Base-by-base conservation (phyloP, 2,888 invertebrate species). In the Drosophila tanythrix region DNA sequence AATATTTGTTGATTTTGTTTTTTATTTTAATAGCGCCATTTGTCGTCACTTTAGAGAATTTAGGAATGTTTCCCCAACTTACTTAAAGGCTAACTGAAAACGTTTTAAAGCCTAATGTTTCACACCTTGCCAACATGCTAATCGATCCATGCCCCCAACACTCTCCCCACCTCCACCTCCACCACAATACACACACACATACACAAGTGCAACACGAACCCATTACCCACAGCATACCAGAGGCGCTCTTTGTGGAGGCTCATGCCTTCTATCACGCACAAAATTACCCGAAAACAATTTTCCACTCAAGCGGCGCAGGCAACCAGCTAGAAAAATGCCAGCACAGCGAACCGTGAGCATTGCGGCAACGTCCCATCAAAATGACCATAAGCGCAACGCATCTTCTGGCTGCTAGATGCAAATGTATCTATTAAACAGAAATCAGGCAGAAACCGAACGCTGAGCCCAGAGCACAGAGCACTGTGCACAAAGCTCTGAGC, bases 341-440 rank as follows among this genome's bases (percentile, higher is more conserved):
- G 72, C 73, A 53, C 43, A 56, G 74, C 29, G 63, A 62, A 52
- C 58, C 73, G 57, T 64, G 56, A 65, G 64, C 66, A 74, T 63
- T 76, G 66, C 50, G 75, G 75, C 74, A 60, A 69, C 68, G 61
- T 78, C 70, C 70, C 85, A 82, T 82, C 84, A 76, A 82, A 71
- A 66, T 85, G 82, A 72, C 78, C 78, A 60, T 62, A 68, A 65
- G 76, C 82, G 58, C 74, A 71, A 80, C 85, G 81, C 83, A 85
- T 79, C 81, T 82, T 71, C 72, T 27, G 38, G 13, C 66, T 21
- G 67, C 56, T 51, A 71, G 88, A 86, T 85, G 85, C 88, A 85
- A 85, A 85, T 85, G 88, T 86, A 88, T 85, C 85, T 85, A 85
- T 85, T 85, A 85, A 85, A 85, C 88, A 88, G 88, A 85, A 85